A percentile compares a stretch with the other conserved stretches of the same genome.
Evolutionary conservation across 2,797 vertebrate genomes (phyloP).

Genomic region (Macropus fuliginosus): DNA sequence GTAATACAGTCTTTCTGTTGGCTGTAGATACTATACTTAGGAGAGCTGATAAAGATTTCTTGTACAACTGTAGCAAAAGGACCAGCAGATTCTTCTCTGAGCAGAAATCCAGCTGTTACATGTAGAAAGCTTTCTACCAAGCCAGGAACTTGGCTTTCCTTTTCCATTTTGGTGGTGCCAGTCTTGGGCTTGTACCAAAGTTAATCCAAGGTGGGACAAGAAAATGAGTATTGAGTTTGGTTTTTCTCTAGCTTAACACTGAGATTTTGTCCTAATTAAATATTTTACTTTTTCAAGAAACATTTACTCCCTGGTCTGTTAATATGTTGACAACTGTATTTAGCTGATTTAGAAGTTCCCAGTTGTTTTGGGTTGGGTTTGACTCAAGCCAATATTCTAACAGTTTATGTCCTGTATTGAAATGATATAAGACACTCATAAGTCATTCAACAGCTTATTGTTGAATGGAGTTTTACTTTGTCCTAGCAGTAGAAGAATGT

Average conservation of each 20-base stretch:
- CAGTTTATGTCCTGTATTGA: neutral
- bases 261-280: neutral
- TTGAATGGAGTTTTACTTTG: neutral
- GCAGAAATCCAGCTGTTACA: neutral
- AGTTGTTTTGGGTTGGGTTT: neutral
- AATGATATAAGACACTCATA: neutral
- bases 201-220: neutral
- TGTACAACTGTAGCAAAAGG: neutral
- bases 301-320: neutral
- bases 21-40: neutral
- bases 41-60: neutral
- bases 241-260: neutral
- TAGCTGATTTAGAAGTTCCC: neutral
- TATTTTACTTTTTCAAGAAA: neutral
- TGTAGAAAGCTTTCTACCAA: neutral
- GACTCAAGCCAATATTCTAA: neutral
- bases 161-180: neutral
- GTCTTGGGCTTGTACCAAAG: neutral
- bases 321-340: neutral
- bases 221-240: neutral
- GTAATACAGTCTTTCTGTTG: neutral
- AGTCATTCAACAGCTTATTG: neutral
- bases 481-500: neutral
- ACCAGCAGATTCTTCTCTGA: neutral
- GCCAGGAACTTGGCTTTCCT: neutral